Evolutionary conservation across 2,797 vertebrate species (phyloP).

Genomic region (Tokudaia tokunoshimensis): DNA sequence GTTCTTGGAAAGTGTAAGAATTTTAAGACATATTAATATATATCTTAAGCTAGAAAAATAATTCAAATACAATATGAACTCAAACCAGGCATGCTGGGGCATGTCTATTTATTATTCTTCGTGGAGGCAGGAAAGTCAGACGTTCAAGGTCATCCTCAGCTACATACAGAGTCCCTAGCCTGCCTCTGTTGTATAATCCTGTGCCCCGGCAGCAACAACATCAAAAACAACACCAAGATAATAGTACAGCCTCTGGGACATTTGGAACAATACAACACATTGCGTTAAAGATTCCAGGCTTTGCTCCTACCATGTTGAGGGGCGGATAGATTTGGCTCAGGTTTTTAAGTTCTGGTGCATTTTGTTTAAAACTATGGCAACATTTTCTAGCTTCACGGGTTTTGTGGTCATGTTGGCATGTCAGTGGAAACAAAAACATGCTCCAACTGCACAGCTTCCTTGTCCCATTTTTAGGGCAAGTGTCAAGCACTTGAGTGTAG

Average conservation of each 20-base stretch:
- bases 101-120: background rate
- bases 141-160: background rate
- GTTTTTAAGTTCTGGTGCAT: background rate
- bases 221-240: background rate
- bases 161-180: background rate
- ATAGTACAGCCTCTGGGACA: background rate
- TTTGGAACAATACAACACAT: background rate
- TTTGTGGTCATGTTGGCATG: background rate
- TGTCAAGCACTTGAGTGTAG: background rate
- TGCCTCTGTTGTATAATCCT: background rate
- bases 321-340: background rate
- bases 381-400: background rate
- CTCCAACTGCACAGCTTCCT: background rate
- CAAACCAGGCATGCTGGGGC: background rate
- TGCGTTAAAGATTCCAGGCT: background rate
- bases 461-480: background rate
- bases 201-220: background rate
- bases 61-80: background rate
- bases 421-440: conserved; percentile 26
- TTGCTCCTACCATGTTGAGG: background rate
- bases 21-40: conserved; percentile 20
- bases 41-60: conserved; percentile 15
- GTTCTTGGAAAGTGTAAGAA: background rate
- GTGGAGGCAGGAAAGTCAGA: background rate
- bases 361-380: conserved; percentile 20